phyloP scores from a whole-genome alignment of 1,140 invertebrate species.

The Telenomus remus region DNA sequence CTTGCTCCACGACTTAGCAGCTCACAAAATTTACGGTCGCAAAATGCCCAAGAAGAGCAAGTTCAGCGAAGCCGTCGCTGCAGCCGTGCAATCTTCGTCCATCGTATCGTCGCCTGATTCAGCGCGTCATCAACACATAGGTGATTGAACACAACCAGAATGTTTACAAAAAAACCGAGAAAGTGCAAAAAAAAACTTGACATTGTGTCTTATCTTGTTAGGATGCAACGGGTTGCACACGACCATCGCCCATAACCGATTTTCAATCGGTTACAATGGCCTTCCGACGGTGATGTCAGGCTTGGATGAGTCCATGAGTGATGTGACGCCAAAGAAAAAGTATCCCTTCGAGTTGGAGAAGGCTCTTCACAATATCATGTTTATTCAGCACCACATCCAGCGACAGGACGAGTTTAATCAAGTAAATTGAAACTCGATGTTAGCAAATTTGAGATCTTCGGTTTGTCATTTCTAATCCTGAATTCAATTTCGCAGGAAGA shows the following conservation, averaged over 20 bases:
- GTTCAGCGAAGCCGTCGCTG: constrained; percentile 80
- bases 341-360: constrained; percentile 94
- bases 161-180: too few species aligned
- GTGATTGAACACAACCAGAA: constrained; percentile 67
- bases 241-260: constrained; percentile 83
- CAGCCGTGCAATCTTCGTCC: constrained; percentile 81
- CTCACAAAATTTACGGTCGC: constrained; percentile 82
- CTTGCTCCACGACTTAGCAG: constrained; percentile 84
- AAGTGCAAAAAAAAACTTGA: too few species aligned
- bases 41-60: constrained; percentile 79
- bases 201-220: too few species aligned
- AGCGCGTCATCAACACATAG: constrained; percentile 75
- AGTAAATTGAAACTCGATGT: constrained; percentile 78
- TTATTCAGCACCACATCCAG: constrained; percentile 95
- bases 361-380: constrained; percentile 95
- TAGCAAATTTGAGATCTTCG: too few species aligned
- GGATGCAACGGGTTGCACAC: constrained; percentile 87
- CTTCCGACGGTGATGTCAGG: constrained; percentile 87
- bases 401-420: constrained; percentile 95
- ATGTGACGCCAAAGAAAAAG: constrained; percentile 86
- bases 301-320: constrained; percentile 87
- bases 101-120: constrained; percentile 85
- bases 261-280: constrained; percentile 83
- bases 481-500: constrained; percentile 83
- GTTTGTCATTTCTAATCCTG: too few species aligned